These are phyloP conservation scores for Caenorhabditis sulstoni DNA, from an alignment of 2,888 invertebrate species.

Conservation along the genomic window DNA sequence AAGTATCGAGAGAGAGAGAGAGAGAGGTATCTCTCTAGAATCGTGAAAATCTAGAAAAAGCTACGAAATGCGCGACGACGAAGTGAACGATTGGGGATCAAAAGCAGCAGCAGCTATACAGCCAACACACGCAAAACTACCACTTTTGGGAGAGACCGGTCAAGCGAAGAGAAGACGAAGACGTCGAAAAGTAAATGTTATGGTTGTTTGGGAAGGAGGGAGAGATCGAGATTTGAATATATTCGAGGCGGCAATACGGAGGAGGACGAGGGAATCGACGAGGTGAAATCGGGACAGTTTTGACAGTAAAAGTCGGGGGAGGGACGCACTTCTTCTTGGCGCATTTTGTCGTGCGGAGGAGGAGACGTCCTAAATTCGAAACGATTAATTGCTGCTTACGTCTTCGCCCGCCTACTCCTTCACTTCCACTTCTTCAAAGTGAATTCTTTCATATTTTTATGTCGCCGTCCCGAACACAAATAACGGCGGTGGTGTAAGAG, in stretches of 20 bases:
- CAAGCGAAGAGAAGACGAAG: constrained; percentile 22
- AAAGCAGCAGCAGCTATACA: constrained; percentile 26
- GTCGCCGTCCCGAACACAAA: constrained; percentile 18
- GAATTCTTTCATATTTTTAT: constrained; percentile 46
- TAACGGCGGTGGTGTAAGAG: constrained; percentile 9
- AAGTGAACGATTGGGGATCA: constrained; percentile 25
- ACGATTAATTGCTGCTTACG: constrained; percentile 59
- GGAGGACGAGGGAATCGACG: constrained; percentile 3
- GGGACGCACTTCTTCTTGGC: constrained; percentile 32
- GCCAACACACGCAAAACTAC: constrained; percentile 29
- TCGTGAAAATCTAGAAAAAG: background rate
- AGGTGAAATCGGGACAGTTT: constrained; percentile 51
- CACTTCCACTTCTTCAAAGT: constrained; percentile 36
- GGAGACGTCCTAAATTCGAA: constrained; percentile 51
- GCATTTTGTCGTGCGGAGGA: constrained; percentile 35
- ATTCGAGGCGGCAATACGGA: background rate
- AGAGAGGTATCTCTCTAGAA: background rate
- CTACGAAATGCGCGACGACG: background rate
- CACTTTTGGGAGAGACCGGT: constrained; percentile 55
- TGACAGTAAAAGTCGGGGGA: constrained; percentile 59
- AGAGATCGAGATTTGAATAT: constrained; percentile 7
- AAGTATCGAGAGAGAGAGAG: background rate
- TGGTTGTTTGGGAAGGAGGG: constrained; percentile 27
- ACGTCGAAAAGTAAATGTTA: constrained; percentile 46
- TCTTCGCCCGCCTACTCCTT: constrained; percentile 37